Base-by-base conservation (phyloP, 2,113 vertebrate genomes). In the Myiagra hebetior region DNA sequence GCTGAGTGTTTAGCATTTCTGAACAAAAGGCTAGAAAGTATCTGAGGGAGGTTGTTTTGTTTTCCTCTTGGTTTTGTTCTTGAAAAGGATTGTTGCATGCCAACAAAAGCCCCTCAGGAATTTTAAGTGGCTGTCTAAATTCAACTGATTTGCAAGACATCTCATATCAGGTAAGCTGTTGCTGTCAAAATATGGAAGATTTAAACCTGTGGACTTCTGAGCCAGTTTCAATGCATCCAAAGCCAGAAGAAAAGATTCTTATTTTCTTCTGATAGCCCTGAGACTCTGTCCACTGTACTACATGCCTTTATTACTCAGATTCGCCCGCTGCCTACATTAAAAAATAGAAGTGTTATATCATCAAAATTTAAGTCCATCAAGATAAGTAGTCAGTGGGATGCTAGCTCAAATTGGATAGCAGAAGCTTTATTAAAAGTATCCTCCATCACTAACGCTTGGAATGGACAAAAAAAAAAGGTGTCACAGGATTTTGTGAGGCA, bases 1-100 rank as follows among this genome's bases (percentile, higher is more conserved):
- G n/a, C 28, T n/a, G 28, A 23, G 42, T 2, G 1, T 56, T 65
- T 39, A 20, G 49, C 15, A 49, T 11, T 64, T 80, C 22, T 52
- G 49, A 88, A 84, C 30, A 27, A 55, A 12, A 85, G 16, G 5
- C 57, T 82, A 41, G 59, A 41, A 70, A 39, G 10, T 28, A 57
- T 37, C 13, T 57, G 27, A 3, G 3, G 0, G 1, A 47, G 33
- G 9, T 15, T 24, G 4, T 20, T 78, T 35, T n/a, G 5, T 9
- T 64, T 37, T 49, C 17, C 7, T 46, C 27, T 67, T 81, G 37
- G 31, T 33, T 92, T 85, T 60, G 22, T 6, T 80, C 49, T 33
- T 53, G 41, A 76, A 91, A 92, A 62, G 10, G 35, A 60, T n/a
- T 80, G 26, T 13, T 60, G 22, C 7, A 47, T 24, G 24, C 27